Conservation (phyloP, 2,797 vertebrate genomes). For the Gallinago stenura region DNA sequence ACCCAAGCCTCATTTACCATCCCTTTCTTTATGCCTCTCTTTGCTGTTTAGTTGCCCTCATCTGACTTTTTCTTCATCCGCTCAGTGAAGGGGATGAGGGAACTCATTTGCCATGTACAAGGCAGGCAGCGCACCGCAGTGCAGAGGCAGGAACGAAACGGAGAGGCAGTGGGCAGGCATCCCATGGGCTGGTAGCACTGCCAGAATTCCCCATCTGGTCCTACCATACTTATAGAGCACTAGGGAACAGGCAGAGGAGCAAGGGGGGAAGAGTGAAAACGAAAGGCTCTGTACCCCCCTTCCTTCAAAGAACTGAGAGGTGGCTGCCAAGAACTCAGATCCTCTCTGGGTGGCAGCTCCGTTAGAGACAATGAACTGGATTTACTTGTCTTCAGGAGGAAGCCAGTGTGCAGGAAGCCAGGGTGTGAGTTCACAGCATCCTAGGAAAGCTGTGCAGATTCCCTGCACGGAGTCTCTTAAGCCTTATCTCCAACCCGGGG, state of each 20-base stretch:
- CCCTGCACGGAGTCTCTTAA: neutral
- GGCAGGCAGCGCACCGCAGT: neutral
- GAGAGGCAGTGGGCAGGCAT: neutral
- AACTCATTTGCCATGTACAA: neutral
- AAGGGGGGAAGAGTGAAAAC: constrained; percentile 8
- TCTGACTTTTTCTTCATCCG: neutral
- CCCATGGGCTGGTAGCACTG: neutral
- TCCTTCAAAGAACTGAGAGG: constrained; percentile 11
- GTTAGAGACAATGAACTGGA: neutral
- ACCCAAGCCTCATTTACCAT: neutral
- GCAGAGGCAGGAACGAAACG: constrained; percentile 8
- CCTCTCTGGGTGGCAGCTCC: neutral
- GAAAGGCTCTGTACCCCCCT: neutral
- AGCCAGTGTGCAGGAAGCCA: neutral
- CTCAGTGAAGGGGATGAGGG: neutral
- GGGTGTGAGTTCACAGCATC: neutral
- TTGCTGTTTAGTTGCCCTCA: neutral
- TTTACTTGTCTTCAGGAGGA: neutral
- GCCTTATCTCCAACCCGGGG: neutral
- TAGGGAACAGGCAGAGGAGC: neutral
- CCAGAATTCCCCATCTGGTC: constrained; percentile 26
- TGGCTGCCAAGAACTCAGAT: neutral
- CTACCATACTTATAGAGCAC: neutral
- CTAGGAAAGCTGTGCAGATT: neutral
- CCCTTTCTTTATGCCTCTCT: neutral